Evolutionary conservation across 2,113 vertebrate genomes (phyloP), one percentile per base, ranked within the genome.

Genomic region (Gnathonemus longibarbis): DNA sequence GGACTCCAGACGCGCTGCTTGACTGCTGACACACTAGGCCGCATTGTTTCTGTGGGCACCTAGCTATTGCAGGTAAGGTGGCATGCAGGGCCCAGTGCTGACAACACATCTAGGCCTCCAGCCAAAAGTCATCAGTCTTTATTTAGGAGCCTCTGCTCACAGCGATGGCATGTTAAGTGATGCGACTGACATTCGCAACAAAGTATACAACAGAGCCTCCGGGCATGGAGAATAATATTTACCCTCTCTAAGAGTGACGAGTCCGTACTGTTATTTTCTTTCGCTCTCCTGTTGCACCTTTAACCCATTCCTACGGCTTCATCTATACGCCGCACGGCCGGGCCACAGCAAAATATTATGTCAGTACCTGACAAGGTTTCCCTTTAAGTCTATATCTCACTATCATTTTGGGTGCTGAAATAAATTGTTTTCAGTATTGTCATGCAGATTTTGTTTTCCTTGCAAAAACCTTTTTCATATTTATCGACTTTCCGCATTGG

Each of bases 101-200:
- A 93, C 94, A 92, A 91, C 74, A 90, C 88, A 89, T 91, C 89
- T 48, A 46, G 95, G 94, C 91, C 70, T 2, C 10, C 45, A 0
- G 94, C 95, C 95, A 95, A 93, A 83, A 91, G 91, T 91, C 93
- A 90, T 94, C 92, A 91, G 93, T 93, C 94, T 94, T 93, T 92
- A 92, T 92, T 93, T 91, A 70, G 90, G 53, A 94, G 88, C 58
- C 92, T n/a, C 39, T 84, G 46, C 86, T 92, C 90, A 90, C 74
- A 58, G 90, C 5, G 62, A 90, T 91, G 91, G 89, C 92, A 91
- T 77, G 52, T 24, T 92, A 48, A 31, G 91, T 90, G 50, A 88
- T 89, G 50, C 93, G 93, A 95, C 91, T 95, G 94, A 94, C 95
- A 94, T 93, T 91, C 92, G 90, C 89, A 93, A 94, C 94, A 94